Evolutionary conservation across 2,797 vertebrate species (phyloP).

Genomic region (Pangasius mekongensis): DNA sequence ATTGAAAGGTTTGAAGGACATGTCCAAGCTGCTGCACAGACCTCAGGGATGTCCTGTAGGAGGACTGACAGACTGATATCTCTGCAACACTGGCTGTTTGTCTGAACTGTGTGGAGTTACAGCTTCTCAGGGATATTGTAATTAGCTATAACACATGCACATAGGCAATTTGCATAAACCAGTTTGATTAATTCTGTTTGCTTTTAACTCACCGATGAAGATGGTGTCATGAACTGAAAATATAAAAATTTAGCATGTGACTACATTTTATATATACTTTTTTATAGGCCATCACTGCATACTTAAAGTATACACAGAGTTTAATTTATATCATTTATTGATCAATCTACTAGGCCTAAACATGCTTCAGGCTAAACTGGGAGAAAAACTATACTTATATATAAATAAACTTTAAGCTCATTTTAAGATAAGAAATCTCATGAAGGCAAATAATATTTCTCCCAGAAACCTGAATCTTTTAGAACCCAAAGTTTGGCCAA

Average conservation of each 20-base stretch:
- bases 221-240: not conserved
- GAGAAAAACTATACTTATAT: not conserved
- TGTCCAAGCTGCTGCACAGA: constrained; percentile 13
- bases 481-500: not conserved
- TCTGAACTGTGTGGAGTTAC: not conserved
- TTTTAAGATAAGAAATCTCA: not conserved
- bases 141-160: not conserved
- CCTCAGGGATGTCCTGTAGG: constrained; percentile 2
- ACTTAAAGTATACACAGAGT: not conserved
- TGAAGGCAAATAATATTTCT: not conserved
- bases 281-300: not conserved
- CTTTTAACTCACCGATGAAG: not conserved
- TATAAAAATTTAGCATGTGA: not conserved
- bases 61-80: not conserved
- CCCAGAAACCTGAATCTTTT: not conserved
- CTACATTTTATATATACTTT: not conserved
- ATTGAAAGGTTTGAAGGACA: not conserved
- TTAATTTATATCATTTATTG: not conserved
- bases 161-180: not conserved
- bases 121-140: not conserved
- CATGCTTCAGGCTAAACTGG: not conserved
- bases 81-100: not conserved
- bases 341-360: not conserved
- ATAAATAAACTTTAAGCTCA: not conserved
- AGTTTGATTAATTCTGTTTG: not conserved